Evolutionary conservation across 2,113 vertebrate species (phyloP), one percentile per base, ranked within the genome.

Genomic region (Microcebus murinus): DNA sequence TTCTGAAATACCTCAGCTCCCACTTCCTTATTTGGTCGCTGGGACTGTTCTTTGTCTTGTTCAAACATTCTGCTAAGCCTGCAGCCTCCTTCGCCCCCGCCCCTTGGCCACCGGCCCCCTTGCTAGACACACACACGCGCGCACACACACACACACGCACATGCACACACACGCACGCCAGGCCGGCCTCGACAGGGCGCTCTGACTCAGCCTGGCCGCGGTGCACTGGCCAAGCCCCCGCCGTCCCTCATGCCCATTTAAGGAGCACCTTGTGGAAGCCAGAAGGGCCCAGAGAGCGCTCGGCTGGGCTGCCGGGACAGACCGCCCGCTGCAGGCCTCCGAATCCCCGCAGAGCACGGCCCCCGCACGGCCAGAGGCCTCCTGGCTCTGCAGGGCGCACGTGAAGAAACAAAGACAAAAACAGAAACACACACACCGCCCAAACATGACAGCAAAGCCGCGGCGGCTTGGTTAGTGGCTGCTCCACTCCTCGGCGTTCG

Each of bases 1-100:
- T 99, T 98, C 98, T 99, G 99, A 99, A 99, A 99, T 98, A 98
- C 98, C 98, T 97, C 95, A 42, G 98, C 97, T 96, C 98, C 97
- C 61, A 98, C 98, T 99, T 99, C 99, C 99, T 99, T 99, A 99
- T 99, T 99, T 99, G 99, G 99, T 98, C 96, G 98, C 98, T 97
- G 98, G 99, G 98, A 98, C 98, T 97, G 98, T 98, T 99, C 99
- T 99, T 98, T 98, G 98, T 99, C 98, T 99, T 97, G 96, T 98
- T 98, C 98, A 98, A 98, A 98, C 97, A 98, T 98, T 98, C 96
- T 97, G 97, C 98, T 97, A 96, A 98, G 98, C 95, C 97, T 96
- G 98, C 95, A 97, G 98, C 89, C 96, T 97, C 92, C 91, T 94
- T 90, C 77, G 45, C 87, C 97, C 94, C 97, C 96, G 48, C 80